phyloP scores from a whole-genome alignment of 1,140 invertebrate genomes.

The Drosophila sproati region DNA sequence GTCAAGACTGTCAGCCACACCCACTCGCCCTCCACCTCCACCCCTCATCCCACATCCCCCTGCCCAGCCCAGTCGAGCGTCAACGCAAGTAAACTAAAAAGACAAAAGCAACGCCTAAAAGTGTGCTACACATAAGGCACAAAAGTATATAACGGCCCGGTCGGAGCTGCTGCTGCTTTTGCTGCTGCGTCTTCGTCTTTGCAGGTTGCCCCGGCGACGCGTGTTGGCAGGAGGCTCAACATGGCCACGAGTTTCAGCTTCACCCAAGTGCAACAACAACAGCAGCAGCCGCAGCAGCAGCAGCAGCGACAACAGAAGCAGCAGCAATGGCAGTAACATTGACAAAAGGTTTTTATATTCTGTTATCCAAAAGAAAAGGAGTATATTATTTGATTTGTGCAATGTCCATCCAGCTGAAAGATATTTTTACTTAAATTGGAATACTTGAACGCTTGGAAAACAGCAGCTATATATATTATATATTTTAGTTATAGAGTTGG shows the following conservation, averaged over 20 bases:
- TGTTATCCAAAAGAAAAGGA: not conserved
- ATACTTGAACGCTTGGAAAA: too few species aligned
- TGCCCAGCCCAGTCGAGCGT: not conserved
- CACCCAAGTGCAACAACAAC: constrained; percentile 55
- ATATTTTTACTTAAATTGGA: too few species aligned
- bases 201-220: constrained; percentile 65
- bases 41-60: not conserved
- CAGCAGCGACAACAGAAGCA: constrained; percentile 26
- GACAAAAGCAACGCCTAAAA: constrained; percentile 80
- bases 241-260: constrained; percentile 39
- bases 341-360: constrained; percentile 51
- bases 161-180: constrained; percentile 34
- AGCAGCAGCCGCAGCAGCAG: constrained; percentile 23
- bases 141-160: constrained; percentile 63
- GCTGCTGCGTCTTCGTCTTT: constrained; percentile 62
- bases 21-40: not conserved
- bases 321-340: constrained; percentile 36
- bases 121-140: constrained; percentile 76
- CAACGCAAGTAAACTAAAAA: constrained; percentile 79
- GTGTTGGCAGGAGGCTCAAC: constrained; percentile 8
- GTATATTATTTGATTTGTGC: not conserved
- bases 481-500: too few species aligned
- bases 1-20: constrained; percentile 72
- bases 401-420: too few species aligned
- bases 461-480: too few species aligned